Evolutionary conservation across 92 coral and sea anemone genomes (phyloP), one percentile per base, ranked within the genome.

Genomic region (Bergia puertoricense): DNA sequence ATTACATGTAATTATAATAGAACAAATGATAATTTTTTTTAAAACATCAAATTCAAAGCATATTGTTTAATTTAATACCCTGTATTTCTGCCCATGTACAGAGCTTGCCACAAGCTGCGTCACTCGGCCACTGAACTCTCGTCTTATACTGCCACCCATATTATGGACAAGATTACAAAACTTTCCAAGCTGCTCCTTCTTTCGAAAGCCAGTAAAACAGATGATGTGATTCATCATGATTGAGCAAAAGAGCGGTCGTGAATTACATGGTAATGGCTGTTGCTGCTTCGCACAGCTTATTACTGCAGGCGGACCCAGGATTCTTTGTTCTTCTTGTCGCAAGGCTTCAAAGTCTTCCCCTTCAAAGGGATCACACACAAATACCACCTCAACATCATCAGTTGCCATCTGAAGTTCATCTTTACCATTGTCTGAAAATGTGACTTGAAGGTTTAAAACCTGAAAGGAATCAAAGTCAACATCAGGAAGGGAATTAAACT

Each of bases 141-240:
- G 86, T 50, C 99, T 90, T 68, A 97, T 94, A 87, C 98, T 95
- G 23, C 99, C 99, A 75, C 99, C 99, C 99, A 97, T 97, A 86
- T 95, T 93, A 75, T 97, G 99, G 20, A 97, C 99, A 77, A 97
- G 89, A 56, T 94, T 93, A 89, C 98, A 95, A 74, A 97, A 93
- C 80, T 69, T 80, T 37, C 95, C 93, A 73, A 95, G 93, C 51
- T 94, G 95, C 41, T 93, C 98, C 39, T 97, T 97, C 89, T 91
- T 94, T 75, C 94, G 89, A 88, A 97, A 97, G 54, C 98, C 99
- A 89, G 98, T 94, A 57, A 97, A 97, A 59, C 99, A 97, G 45
- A 97, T 90, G 50, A 97, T 91, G 66, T 92, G 92, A 86, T 94
- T 94, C 42, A 93, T 77, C 99, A 97, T 95, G 10, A 90, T 41